Base-by-base conservation (phyloP, 2,797 vertebrate genomes). In the Pogonophryne albipinna region DNA sequence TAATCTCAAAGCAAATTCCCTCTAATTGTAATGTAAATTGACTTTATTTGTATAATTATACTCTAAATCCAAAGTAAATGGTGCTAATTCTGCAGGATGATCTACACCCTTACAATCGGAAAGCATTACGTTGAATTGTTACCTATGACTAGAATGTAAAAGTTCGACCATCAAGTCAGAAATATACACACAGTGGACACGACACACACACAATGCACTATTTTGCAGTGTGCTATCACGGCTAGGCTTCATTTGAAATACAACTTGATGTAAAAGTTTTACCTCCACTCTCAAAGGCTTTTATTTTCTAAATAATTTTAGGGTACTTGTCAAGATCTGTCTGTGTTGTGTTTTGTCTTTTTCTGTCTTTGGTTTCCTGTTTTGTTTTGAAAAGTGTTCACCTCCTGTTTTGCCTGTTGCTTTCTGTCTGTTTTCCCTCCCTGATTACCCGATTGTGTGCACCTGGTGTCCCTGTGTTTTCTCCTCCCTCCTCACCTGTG, bases 1-100 rank as follows among this genome's bases (percentile, higher is more conserved):
- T 83, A 85, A 83, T 79, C 81, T 72, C 55, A 50, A 6, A 53
- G 23, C 41, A 76, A 81, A 78, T 62, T 71, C 61, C 8, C 38
- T 78, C 66, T 75, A 65, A 79, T 69, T 74, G 38, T 81, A 63
- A 82, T 83, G 65, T 58, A 84, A 85, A 83, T 77, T 42, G 64
- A 47, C 65, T 50, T 69, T 51, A 72, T 70, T 69, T 70, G 17
- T 66, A 68, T 44, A 60, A 27, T 38, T 47, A 59, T 46, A 77
- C 19, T 20, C 63, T 55, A 80, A 79, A 85, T 74, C 70, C 74
- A 72, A 0, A 4, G 46, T 78, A 85, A 74, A 80, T 60, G 31
- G 9, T 20, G 38, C 20, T 73, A 72, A 77, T 79, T 70, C n/a
- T 68, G 10, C 78, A 62, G 63, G 42, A 79, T 62, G 47, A 79